phyloP scores from a whole-genome alignment of 1,140 invertebrate genomes.

The Asobara japonica region DNA sequence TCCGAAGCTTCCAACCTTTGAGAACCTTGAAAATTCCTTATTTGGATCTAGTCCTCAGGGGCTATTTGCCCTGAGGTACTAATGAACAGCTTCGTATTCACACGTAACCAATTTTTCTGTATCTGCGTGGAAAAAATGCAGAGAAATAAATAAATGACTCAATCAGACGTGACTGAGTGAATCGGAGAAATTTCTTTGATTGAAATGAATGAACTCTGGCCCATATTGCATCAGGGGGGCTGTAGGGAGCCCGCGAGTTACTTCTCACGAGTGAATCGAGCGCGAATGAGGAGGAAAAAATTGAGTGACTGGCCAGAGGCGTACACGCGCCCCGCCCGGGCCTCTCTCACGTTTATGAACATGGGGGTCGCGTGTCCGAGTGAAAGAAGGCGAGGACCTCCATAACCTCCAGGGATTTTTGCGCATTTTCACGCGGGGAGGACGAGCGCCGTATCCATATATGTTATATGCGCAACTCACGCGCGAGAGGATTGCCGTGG shows the following conservation, averaged over 20 bases:
- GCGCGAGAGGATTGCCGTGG: slow-evolving; percentile 25
- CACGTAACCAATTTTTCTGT: background rate
- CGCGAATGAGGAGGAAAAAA: slow-evolving; percentile 15
- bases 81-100: background rate
- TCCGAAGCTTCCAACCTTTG: too few relatives aligned
- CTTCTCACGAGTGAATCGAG: background rate
- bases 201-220: slow-evolving; percentile 2
- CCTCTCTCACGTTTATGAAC: slow-evolving; percentile 27
- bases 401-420: too few relatives aligned
- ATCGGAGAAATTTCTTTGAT: background rate
- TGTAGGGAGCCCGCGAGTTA: background rate
- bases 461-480: background rate
- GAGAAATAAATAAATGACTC: background rate
- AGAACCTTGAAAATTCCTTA: too few relatives aligned
- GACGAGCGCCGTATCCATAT: too few relatives aligned
- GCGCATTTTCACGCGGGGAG: too few relatives aligned
- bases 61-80: background rate
- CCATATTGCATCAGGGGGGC: slow-evolving; percentile 1
- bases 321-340: slow-evolving; percentile 10
- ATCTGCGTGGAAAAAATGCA: background rate
- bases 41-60: too few relatives aligned
- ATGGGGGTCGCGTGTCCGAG: slow-evolving; percentile 26
- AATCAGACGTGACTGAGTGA: background rate
- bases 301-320: slow-evolving; percentile 15
- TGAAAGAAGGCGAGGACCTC: slow-evolving; percentile 19